These are phyloP conservation scores for Chrysoperla carnea DNA, from an alignment of 1,140 invertebrate genomes.

Conservation along the genomic window DNA sequence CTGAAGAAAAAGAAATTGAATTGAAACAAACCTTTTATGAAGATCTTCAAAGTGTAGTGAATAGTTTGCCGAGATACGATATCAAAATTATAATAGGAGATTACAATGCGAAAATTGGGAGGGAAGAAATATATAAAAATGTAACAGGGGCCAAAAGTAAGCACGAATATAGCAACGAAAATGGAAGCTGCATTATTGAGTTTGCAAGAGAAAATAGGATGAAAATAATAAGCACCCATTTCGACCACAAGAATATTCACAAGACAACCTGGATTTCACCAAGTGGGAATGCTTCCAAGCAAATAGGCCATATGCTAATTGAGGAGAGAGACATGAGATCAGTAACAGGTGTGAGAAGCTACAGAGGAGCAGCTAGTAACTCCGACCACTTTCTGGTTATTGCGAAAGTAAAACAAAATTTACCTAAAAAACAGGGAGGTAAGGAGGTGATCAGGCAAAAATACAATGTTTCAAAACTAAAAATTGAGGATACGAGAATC, in stretches of 20 bases:
- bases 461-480: too few relatives aligned
- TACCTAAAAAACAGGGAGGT: too few relatives aligned
- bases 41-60: background rate
- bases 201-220: constrained; percentile 8
- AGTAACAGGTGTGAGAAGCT: too few relatives aligned
- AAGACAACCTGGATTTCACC: constrained; percentile 11
- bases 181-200: constrained; percentile 7
- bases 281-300: constrained; percentile 1
- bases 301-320: too few relatives aligned
- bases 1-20: background rate
- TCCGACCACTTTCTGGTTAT: too few relatives aligned
- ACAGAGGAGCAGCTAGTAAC: too few relatives aligned
- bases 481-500: too few relatives aligned
- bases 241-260: constrained; percentile 10
- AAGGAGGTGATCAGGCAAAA: too few relatives aligned
- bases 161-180: constrained; percentile 5
- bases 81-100: constrained; percentile 1
- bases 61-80: background rate
- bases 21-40: background rate
- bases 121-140: background rate
- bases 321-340: too few relatives aligned
- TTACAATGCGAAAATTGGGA: background rate
- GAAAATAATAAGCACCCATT: constrained; percentile 7
- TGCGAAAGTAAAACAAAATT: too few relatives aligned
- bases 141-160: too few relatives aligned